Base-by-base conservation (phyloP, 2,797 vertebrate genomes). In the Phalanger gymnotis region DNA sequence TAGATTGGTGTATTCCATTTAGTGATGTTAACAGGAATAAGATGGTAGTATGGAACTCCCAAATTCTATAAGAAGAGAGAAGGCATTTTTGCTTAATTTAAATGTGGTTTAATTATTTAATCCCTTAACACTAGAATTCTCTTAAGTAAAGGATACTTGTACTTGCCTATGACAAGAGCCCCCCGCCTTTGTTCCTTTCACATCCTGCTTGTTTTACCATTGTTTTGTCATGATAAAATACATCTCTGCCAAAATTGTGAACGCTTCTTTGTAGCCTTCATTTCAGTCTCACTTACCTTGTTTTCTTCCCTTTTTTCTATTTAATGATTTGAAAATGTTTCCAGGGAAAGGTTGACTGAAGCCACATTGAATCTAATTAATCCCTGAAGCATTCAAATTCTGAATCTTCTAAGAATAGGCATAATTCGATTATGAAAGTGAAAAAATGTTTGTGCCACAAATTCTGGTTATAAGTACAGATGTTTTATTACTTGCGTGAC, bases 41-140 rank as follows among this genome's bases (percentile, higher is more conserved):
- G 53, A 55, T 13, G 92, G 9, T 91, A 93, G 73, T 52, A 66
- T 30, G 13, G 13, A 57, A 73, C 34, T 95, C 53, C 22, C 47
- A 91, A 19, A 54, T 47, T 87, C 31, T 66, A 47, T 55, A 53
- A 40, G 91, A 27, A 5, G 5, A 53, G 53, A 34, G 6, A 54
- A 54, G 73, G 73, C 73, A 81, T 66, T 90, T 95, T 87, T 87
- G 47, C 61, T 53, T 90, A 47, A 55, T 54, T 47, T 30, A 61
- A 53, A 4, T 66, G 55, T 61, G 47, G 30, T 19, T 93, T 52
- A 90, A 66, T 28, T 91, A 4, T 93, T 91, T 92, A 52, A 54
- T 91, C 51, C 54, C 10, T 54, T 90, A 90, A 93, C 22, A 14
- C 92, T 89, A 90, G 56, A 52, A 81, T 93, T 93, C n/a, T 92